Base-by-base conservation (phyloP, 1,140 invertebrate genomes). In the Drosophila pseudoobscura region DNA sequence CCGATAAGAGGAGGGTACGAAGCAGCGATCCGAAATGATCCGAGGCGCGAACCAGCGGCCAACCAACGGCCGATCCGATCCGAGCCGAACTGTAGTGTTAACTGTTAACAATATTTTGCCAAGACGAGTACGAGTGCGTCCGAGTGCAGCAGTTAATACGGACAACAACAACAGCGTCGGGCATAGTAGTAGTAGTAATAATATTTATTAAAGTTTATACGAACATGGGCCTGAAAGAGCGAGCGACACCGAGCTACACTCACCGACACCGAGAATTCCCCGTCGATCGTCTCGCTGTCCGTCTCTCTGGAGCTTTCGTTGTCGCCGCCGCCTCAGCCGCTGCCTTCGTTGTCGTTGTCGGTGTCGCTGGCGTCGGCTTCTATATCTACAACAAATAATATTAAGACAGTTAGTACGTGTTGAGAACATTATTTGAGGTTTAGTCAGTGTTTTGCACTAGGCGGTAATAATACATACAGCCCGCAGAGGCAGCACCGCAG, bases 341-440 rank as follows among this genome's bases (percentile, higher is more conserved):
- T 31, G 29, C 6, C 29, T 39, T 39, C 35, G 35, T 39, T 57
- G 51, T 47, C 15, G 69, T 26, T 55, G 73, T 15, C 45, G 66
- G 15, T 24, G 73, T 61, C 54, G 78, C 56, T 56, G 82, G 58
- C 56, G 75, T 73, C 85, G 84, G 80, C 78, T 84, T 84, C 85
- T 89, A 85, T 89, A 89, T 89, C 85, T 89, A 89, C 85, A 89
- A 89, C 80, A 89, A 88, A 89, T 89, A 89, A 89, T 89, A 88
- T 88, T 82, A 90, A 90, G 80, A 90, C 88, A 90, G 88, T 90
- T 90, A 90, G 88, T 90, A 87, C 80, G 88, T 83, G 88, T 80
- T 88, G 80, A 90, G 89, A 90, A 90, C 80, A 85, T 89, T 90
- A 90, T 90, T 78, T 88, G 83, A 88, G 88, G 78, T 90, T 90